phyloP scores from a whole-genome alignment of 2,888 invertebrate species.

The Drosophila prostipennis region DNA sequence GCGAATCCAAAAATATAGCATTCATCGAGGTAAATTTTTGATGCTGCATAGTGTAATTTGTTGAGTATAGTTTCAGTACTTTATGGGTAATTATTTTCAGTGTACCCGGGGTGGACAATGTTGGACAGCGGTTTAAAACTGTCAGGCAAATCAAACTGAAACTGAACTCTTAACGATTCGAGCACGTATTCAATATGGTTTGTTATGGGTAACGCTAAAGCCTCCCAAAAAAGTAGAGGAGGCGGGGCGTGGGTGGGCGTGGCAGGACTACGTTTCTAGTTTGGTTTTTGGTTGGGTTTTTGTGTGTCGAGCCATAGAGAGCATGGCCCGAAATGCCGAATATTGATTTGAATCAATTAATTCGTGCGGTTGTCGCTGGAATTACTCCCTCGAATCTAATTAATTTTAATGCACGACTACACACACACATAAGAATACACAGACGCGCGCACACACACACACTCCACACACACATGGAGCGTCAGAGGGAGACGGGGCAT shows the following conservation, averaged over 20 bases:
- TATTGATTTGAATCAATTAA: conserved; percentile 85
- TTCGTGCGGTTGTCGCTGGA: conserved; percentile 83
- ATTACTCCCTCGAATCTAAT: conserved; percentile 85
- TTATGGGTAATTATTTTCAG: neutral
- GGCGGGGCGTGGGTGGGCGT: neutral
- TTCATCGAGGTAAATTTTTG: too few species aligned
- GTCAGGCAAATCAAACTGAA: conserved; percentile 75
- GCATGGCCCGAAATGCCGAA: conserved; percentile 76
- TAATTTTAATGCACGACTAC: conserved; percentile 84
- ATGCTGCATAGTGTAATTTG: too few species aligned
- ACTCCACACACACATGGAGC: conserved; percentile 8
- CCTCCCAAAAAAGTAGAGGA: conserved; percentile 4
- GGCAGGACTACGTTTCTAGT: conserved; percentile 34
- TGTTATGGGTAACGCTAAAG: conserved; percentile 52
- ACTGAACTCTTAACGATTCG: conserved; percentile 67
- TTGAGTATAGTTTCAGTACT: too few species aligned
- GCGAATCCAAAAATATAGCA: too few species aligned
- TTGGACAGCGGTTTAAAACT: conserved; percentile 47
- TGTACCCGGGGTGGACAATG: conserved; percentile 10
- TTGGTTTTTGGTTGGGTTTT: conserved; percentile 43
- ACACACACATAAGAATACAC: conserved; percentile 74
- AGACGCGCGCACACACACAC: neutral
- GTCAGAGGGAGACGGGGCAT: conserved; percentile 10
- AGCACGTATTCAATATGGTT: conserved; percentile 78
- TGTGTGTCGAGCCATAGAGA: conserved; percentile 24